These are phyloP conservation scores for Dicerorhinus sumatrensis DNA, from an alignment of 2,113 vertebrate species.

Conservation along the genomic window DNA sequence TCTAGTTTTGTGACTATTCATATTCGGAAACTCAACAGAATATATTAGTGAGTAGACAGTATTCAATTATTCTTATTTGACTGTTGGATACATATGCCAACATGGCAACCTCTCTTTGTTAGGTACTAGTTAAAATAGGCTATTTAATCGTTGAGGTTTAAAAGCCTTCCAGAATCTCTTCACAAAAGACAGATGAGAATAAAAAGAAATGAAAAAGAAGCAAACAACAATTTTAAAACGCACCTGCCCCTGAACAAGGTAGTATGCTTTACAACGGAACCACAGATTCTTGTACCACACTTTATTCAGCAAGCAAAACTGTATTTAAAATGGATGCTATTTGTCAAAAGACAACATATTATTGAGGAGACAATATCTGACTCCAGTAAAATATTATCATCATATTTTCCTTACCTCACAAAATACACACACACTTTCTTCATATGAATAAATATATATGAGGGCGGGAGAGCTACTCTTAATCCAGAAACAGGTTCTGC, in stretches of 20 bases:
- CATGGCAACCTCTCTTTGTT: neutral
- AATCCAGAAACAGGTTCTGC: constrained; percentile 80
- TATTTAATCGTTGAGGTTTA: neutral
- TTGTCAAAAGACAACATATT: constrained; percentile 65
- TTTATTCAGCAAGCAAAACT: constrained; percentile 24
- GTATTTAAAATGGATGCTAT: constrained; percentile 51
- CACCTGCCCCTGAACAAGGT: constrained; percentile 58
- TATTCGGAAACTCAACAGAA: neutral
- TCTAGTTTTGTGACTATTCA: neutral
- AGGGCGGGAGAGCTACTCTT: constrained; percentile 62
- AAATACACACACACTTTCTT: constrained; percentile 60
- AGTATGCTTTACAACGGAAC: neutral
- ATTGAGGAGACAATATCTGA: constrained; percentile 64
- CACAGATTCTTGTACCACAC: neutral
- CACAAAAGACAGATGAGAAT: neutral
- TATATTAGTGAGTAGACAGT: neutral
- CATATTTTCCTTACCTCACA: constrained; percentile 59
- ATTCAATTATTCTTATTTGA: neutral
- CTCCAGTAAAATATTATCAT: constrained; percentile 58
- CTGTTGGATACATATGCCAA: neutral
- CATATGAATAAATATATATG: constrained; percentile 55
- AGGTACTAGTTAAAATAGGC: neutral
- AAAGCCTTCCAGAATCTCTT: neutral
- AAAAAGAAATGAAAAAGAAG: constrained; percentile 37
- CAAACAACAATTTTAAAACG: constrained; percentile 1